Evolutionary conservation across 2,888 invertebrate species (phyloP).

Genomic region (Leptinotarsa haldemani): DNA sequence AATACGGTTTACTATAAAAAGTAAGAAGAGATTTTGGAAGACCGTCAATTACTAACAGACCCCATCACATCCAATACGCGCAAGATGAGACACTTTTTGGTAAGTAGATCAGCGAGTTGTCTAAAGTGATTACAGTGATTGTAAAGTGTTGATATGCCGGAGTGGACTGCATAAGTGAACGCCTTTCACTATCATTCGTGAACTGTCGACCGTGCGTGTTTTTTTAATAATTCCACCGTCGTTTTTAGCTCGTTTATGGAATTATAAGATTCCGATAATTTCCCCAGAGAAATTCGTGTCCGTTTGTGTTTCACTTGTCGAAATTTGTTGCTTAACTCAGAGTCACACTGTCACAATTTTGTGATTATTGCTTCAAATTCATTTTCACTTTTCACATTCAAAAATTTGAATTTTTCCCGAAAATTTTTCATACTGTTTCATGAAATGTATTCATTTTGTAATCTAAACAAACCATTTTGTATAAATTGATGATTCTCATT

Average conservation of each 20-base stretch:
- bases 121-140: slow-evolving; percentile 31
- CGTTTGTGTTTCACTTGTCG: too few species aligned
- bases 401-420: too few species aligned
- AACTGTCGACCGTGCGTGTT: neutral
- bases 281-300: too few species aligned
- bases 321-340: too few species aligned
- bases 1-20: slow-evolving; percentile 39
- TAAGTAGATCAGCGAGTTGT: slow-evolving; percentile 44
- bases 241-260: neutral
- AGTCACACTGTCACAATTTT: too few species aligned
- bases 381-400: too few species aligned
- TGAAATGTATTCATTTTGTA: too few species aligned
- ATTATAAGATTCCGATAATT: too few species aligned
- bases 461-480: too few species aligned
- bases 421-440: too few species aligned
- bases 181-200: slow-evolving; percentile 20
- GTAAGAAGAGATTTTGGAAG: slow-evolving; percentile 44
- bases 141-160: slow-evolving; percentile 22
- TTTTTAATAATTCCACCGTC: neutral
- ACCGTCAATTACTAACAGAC: slow-evolving; percentile 73
- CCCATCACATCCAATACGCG: slow-evolving; percentile 65
- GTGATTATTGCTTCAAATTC: too few species aligned
- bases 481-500: too few species aligned
- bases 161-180: slow-evolving; percentile 24
- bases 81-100: slow-evolving; percentile 51